These are phyloP conservation scores for Onthophagus sagittarius DNA, from an alignment of 2,888 invertebrate genomes.

Conservation along the genomic window DNA sequence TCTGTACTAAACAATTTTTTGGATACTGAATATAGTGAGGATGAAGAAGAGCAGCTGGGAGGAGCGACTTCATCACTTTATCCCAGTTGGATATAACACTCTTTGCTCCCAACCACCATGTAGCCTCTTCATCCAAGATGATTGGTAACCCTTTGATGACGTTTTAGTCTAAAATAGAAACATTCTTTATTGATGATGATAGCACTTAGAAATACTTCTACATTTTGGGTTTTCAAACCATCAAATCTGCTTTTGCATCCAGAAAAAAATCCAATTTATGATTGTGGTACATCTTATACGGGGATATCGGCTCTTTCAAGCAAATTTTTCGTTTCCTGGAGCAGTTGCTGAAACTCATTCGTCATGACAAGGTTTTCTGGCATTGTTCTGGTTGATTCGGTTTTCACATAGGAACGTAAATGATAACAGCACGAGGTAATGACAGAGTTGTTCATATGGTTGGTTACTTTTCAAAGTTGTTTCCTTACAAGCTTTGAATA, in stretches of 20 bases:
- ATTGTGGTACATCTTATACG: background rate
- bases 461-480: too few relatives aligned
- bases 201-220: background rate
- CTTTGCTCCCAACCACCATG: constrained; percentile 7
- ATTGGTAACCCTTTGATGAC: constrained; percentile 8
- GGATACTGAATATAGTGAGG: too few relatives aligned
- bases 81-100: background rate
- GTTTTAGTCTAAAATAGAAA: background rate
- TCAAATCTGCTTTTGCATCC: constrained; percentile 9
- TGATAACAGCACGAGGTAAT: background rate
- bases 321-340: background rate
- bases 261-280: constrained; percentile 6
- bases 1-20: too few relatives aligned
- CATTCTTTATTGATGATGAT: background rate
- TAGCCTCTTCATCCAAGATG: constrained; percentile 8
- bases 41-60: too few relatives aligned
- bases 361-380: background rate
- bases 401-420: background rate
- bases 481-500: too few relatives aligned
- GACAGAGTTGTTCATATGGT: too few relatives aligned
- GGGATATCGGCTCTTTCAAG: background rate
- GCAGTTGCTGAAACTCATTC: background rate
- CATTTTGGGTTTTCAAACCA: constrained; percentile 9
- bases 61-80: background rate
- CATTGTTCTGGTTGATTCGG: background rate